Conservation (phyloP, 1,140 invertebrate genomes). For the Scaptomyza pallida region DNA sequence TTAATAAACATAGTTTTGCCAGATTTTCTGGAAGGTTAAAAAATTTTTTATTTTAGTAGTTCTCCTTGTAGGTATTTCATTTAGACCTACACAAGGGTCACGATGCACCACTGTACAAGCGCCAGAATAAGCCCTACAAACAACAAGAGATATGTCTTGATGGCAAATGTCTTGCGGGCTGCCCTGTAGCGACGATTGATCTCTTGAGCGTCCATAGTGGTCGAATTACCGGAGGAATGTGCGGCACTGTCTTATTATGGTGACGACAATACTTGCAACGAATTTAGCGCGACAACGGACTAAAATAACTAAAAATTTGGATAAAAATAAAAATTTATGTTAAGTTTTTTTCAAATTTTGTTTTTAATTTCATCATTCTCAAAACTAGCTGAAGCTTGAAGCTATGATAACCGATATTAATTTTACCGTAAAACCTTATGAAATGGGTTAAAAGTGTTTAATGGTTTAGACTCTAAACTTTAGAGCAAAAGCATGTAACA, state of each 20-base stretch:
- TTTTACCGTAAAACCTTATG: no score
- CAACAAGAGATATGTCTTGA: conserved; percentile 34
- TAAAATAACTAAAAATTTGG: no score
- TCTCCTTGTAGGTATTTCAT: no score
- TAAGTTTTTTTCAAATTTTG: no score
- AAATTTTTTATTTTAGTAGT: no score
- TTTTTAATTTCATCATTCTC: not conserved
- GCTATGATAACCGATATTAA: no score
- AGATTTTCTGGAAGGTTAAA: not conserved
- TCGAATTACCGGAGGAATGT: not conserved
- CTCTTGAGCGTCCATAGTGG: conserved; percentile 5
- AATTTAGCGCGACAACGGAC: not conserved
- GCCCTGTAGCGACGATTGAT: conserved; percentile 25
- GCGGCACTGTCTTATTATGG: no score
- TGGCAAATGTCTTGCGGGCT: conserved; percentile 30
- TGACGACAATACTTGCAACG: not conserved
- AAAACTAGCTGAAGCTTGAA: no score
- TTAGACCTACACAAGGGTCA: conserved; percentile 35
- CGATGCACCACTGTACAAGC: conserved; percentile 35
- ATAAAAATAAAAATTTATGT: no score
- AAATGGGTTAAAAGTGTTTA: no score
- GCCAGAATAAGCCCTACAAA: conserved; percentile 41
- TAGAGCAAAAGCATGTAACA: no score
- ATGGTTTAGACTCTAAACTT: no score
- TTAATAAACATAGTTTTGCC: not conserved